These are phyloP conservation scores for Ifrita kowaldi DNA, from an alignment of 2,113 vertebrate species.

Conservation along the genomic window DNA sequence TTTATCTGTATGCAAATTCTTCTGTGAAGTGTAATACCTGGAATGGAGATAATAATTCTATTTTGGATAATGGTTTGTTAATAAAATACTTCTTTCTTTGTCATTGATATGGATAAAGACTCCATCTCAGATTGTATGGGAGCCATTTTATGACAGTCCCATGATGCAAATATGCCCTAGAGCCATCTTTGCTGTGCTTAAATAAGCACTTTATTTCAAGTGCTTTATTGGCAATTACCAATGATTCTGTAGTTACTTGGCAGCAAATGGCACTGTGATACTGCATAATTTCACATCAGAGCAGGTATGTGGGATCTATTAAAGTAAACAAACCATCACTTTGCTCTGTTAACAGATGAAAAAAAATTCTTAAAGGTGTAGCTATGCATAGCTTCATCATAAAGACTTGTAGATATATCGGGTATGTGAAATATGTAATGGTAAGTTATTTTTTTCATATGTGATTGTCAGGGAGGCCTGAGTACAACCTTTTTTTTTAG, in stretches of 20 bases:
- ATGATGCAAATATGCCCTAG: background rate
- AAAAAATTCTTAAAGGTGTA: background rate
- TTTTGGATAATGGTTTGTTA: background rate
- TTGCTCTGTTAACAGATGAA: background rate
- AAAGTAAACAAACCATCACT: background rate
- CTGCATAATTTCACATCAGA: background rate
- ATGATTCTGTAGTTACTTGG: background rate
- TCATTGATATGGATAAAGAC: background rate
- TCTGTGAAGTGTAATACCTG: background rate
- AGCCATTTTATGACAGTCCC: background rate
- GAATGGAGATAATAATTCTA: background rate
- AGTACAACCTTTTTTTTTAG: background rate
- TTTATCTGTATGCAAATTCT: background rate
- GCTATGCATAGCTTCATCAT: background rate
- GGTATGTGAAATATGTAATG: background rate
- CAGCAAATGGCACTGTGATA: background rate
- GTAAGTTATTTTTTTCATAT: background rate
- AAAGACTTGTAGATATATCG: background rate
- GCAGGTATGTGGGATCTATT: background rate
- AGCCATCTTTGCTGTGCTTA: background rate
- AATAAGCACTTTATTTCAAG: background rate
- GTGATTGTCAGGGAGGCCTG: background rate
- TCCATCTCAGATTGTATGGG: background rate
- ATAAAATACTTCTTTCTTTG: background rate
- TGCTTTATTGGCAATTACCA: background rate